Conservation (phyloP, 2,888 invertebrate species). For the Ichneumoninae sp. region DNA sequence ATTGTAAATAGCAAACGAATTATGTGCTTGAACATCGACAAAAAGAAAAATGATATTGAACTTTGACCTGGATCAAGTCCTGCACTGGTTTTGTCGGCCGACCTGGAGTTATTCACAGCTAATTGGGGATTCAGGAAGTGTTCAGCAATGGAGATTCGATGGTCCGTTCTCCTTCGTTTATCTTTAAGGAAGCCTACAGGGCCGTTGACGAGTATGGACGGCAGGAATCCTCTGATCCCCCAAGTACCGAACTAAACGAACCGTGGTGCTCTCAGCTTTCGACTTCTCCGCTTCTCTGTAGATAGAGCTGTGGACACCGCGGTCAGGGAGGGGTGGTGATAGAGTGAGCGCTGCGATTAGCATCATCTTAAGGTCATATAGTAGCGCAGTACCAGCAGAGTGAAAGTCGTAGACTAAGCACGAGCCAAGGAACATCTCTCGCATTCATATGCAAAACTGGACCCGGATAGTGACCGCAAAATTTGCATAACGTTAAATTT, state of each 20-base stretch:
- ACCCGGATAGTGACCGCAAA: constrained; percentile 79
- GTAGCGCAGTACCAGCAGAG: constrained; percentile 52
- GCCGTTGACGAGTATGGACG: constrained; percentile 23
- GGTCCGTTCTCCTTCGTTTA: constrained; percentile 65
- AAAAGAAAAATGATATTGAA: constrained; percentile 35
- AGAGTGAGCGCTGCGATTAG: constrained; percentile 76
- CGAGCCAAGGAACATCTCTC: constrained; percentile 55
- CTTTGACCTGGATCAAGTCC: constrained; percentile 38
- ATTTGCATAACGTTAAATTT: constrained; percentile 84
- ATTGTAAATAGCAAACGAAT: background rate
- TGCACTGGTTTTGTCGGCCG: constrained; percentile 12
- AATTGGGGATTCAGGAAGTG: background rate
- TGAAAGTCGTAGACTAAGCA: constrained; percentile 61
- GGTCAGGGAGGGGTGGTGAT: constrained; percentile 41
- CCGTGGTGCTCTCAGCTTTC: constrained; percentile 70
- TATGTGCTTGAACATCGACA: background rate
- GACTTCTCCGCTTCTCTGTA: constrained; percentile 41
- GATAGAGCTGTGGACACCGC: constrained; percentile 67
- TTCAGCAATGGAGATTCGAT: constrained; percentile 33
- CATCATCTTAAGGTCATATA: constrained; percentile 80
- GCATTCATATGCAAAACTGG: constrained; percentile 83
- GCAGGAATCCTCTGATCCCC: constrained; percentile 66
- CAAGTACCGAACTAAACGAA: constrained; percentile 81
- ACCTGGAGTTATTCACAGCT: constrained; percentile 16
- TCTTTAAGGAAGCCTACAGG: constrained; percentile 53